Evolutionary conservation across 2,888 invertebrate species (phyloP), one percentile per base, ranked within the genome.

Genomic region (Ganaspis brasiliensis): DNA sequence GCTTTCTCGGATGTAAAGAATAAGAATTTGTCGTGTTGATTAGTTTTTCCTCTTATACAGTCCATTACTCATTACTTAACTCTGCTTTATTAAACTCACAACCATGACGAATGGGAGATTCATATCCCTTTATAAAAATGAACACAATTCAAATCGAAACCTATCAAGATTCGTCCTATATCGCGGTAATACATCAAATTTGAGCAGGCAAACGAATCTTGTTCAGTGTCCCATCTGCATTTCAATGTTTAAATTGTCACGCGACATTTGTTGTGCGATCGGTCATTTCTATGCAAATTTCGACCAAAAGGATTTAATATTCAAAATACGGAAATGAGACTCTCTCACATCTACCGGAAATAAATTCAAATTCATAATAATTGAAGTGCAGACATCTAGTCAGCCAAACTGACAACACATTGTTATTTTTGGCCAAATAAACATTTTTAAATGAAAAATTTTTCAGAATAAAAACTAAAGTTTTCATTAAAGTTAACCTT

Each of bases 221-320:
- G 52, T 52, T 52, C 61, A 37, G 35, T 8, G 21, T 16, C 19
- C 52, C 40, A 24, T 63, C 21, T 21, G 67, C 67, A 45, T 67
- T 67, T 49, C 67, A n/a, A 26, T 45, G 12, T 67, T 49, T 45
- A 26, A 21, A 52, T 85, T 82, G 81, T 85, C 77, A 80, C 84
- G 86, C 78, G 77, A 75, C 81, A 83, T 85, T 80, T 77, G 56
- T 57, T 77, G 73, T 79, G 77, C 76, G 73, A 77, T 76, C 81
- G 81, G 72, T 57, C 80, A 81, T 82, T 81, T 83, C 80, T 83
- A 86, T 87, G 86, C 79, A 88, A 87, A 87, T 87, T 80, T 77
- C 70, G 74, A 67, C 67, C 40, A 37, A 40, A 79, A 77, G 78
- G 82, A 83, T 82, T 82, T 85, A 86, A 84, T 84, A 85, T 84